Base-by-base conservation (phyloP, 2,113 vertebrate species). In the Erythrolamprus reginae region DNA sequence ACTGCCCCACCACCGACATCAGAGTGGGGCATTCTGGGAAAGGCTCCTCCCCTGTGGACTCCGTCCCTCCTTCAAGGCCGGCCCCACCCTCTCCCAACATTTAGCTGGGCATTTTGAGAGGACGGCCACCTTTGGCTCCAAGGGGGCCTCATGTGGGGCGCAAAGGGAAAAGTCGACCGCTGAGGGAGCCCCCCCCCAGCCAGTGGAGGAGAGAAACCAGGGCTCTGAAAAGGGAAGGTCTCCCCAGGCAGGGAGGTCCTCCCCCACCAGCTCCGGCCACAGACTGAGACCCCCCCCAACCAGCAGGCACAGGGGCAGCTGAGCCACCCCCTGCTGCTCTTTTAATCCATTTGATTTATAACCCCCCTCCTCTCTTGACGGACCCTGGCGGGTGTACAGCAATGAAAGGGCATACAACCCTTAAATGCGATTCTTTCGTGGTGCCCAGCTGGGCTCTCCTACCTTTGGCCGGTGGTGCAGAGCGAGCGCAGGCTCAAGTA, bases 401-500 rank as follows among this genome's bases (percentile, higher is more conserved):
- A n/a, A n/a, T n/a, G n/a, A n/a, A n/a, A n/a, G n/a, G n/a, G n/a
- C n/a, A n/a, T n/a, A n/a, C n/a, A n/a, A n/a, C n/a, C n/a, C n/a
- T n/a, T n/a, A n/a, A n/a, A n/a, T n/a, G n/a, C n/a, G n/a, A n/a
- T n/a, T n/a, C n/a, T n/a, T n/a, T n/a, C n/a, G n/a, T n/a, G n/a
- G n/a, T n/a, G 12, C 48, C 84, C 13, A 0, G 10, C 42, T 0
- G 0, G 21, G 24, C 10, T 3, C 17, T 53, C 98, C 97, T 96
- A 99, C 99, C 99, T 98, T 0, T 97, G 97, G 56, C 98, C 98
- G 0, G 95, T 97, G 93, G 97, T 96, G n/a, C 99, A 99, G 5
- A 99, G 96, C 0, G 98, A 98, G 90, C 98, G 98, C 89, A 99
- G 97, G 53, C 98, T 99, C 90, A 99, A 98, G 96, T 99, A 99